Evolutionary conservation across 2,797 vertebrate genomes (phyloP).

Genomic region (Pagetopsis macropterus): DNA sequence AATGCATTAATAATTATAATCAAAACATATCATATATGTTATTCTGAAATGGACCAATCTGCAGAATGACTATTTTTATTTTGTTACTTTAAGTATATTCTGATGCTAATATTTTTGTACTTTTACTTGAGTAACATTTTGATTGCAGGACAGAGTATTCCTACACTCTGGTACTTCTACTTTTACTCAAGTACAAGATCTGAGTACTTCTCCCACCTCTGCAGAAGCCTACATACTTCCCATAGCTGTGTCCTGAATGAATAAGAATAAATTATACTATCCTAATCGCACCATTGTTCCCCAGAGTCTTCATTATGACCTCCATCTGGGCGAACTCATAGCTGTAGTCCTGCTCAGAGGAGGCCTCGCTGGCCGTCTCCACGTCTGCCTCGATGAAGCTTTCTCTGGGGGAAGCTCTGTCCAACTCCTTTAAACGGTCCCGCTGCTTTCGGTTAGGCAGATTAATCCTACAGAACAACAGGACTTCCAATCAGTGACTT

Average conservation of each 20-base stretch:
- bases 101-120: too few species aligned
- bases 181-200: too few species aligned
- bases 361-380: slow-evolving; percentile 95
- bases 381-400: slow-evolving; percentile 88
- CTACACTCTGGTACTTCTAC: too few species aligned
- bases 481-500: slow-evolving; percentile 7
- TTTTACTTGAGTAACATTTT: too few species aligned
- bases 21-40: too few species aligned
- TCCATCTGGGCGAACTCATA: slow-evolving; percentile 99
- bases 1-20: too few species aligned
- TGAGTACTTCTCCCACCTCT: too few species aligned
- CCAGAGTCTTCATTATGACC: slow-evolving; percentile 98
- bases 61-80: too few species aligned
- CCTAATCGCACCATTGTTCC: slow-evolving; percentile 89
- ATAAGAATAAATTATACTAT: slow-evolving; percentile 17
- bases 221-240: background rate
- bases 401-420: slow-evolving; percentile 86
- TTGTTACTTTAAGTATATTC: too few species aligned
- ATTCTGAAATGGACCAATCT: too few species aligned
- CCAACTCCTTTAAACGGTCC: slow-evolving; percentile 94
- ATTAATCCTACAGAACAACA: slow-evolving; percentile 86
- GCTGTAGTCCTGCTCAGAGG: slow-evolving; percentile 97
- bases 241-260: slow-evolving; percentile 24
- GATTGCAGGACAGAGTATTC: too few species aligned
- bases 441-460: slow-evolving; percentile 93